A percentile compares a stretch with the other conserved stretches of the same genome.
Conservation (phyloP, 2,797 vertebrate species). For the Ficedula albicollis region DNA sequence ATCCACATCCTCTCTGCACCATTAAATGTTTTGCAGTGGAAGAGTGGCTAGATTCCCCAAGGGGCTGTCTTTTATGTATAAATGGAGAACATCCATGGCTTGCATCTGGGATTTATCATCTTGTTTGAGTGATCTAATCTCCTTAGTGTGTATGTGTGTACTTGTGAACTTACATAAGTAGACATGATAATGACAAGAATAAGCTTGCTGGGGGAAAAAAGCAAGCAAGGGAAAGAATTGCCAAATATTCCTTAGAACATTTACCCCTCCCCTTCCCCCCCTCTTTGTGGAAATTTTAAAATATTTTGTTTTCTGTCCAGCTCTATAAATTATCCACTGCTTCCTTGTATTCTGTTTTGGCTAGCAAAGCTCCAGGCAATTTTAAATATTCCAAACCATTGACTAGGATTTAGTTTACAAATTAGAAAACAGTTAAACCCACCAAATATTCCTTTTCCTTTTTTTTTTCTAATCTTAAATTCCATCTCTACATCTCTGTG, state of each 20-base stretch:
- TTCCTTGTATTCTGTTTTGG: neutral
- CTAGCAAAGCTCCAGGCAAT: neutral
- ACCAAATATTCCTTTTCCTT: neutral
- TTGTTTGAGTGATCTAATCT: slow-evolving; percentile 19
- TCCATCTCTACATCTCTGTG: no score
- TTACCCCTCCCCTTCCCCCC: no score
- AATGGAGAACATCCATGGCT: neutral
- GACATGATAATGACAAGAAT: neutral
- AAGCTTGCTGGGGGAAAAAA: neutral
- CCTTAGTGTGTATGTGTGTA: neutral
- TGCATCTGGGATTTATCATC: slow-evolving; percentile 47
- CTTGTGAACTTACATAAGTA: neutral
- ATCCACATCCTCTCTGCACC: neutral
- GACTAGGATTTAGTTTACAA: neutral
- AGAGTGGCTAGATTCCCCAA: slow-evolving; percentile 5
- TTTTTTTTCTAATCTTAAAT: neutral
- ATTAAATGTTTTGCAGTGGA: slow-evolving; percentile 34
- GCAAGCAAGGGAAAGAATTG: neutral
- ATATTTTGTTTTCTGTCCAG: neutral
- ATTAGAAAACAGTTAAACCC: neutral
- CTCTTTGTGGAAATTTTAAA: neutral
- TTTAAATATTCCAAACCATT: neutral
- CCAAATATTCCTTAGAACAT: neutral
- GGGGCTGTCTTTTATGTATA: slow-evolving; percentile 6
- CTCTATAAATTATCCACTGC: neutral